A percentile compares a stretch with the other conserved stretches of the same genome.
phyloP scores from a whole-genome alignment of 2,888 invertebrate genomes.

The Orthosia incerta region DNA sequence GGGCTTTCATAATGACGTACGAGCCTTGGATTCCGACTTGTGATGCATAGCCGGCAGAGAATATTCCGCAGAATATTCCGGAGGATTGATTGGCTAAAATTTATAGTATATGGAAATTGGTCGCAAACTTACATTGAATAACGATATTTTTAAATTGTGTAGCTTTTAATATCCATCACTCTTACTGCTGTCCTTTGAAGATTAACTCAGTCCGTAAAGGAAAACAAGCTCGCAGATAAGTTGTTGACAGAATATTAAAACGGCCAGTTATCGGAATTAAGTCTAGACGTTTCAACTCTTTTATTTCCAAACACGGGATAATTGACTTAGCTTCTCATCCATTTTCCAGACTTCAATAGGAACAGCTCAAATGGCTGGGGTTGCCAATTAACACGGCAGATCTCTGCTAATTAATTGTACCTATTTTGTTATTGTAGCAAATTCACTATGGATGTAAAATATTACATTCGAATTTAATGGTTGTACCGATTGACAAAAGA shows the following conservation, averaged over 20 bases:
- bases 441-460: constrained; percentile 4
- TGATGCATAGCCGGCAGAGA: constrained; percentile 67
- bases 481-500: constrained; percentile 28
- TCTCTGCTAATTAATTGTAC: constrained; percentile 18
- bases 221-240: constrained; percentile 8
- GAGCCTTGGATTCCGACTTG: constrained; percentile 72
- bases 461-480: constrained; percentile 21
- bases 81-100: constrained; percentile 20
- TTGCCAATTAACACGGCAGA: constrained; percentile 27
- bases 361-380: constrained; percentile 9
- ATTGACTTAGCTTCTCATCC: constrained; percentile 29
- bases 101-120: constrained; percentile 3
- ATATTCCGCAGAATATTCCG: constrained; percentile 55
- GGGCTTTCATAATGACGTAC: constrained; percentile 83
- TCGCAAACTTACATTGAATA: neutral
- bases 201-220: neutral
- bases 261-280: constrained; percentile 26
- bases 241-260: constrained; percentile 41
- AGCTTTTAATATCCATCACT: neutral
- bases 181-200: neutral
- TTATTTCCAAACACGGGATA: constrained; percentile 29
- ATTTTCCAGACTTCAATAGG: constrained; percentile 20
- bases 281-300: constrained; percentile 39
- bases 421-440: constrained; percentile 7
- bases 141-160: neutral